Conservation (phyloP, 2,113 vertebrate genomes). For the Arizona elegans region DNA sequence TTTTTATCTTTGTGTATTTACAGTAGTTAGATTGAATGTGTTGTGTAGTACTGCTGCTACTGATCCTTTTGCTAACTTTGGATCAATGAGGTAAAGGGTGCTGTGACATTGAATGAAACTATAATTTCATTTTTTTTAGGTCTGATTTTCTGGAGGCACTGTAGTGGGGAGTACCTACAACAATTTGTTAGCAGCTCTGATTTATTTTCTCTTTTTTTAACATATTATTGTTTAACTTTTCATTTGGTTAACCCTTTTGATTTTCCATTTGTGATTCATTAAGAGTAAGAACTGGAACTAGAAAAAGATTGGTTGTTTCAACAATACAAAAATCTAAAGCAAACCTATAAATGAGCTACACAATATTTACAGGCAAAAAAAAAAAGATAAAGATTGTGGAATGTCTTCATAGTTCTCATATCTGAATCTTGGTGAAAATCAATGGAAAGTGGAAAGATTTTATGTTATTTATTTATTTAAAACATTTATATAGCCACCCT, state of each 20-base stretch:
- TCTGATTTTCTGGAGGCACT: no score
- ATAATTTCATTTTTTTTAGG: no score
- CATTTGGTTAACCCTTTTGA: background rate
- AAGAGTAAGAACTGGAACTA: background rate
- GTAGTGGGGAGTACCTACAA: no score
- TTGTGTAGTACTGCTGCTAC: no score
- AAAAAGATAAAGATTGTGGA: background rate
- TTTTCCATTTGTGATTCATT: background rate
- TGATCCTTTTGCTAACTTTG: no score
- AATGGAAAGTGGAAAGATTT: background rate
- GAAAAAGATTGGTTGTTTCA: background rate
- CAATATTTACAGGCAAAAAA: background rate
- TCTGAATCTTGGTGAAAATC: background rate
- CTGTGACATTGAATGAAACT: no score
- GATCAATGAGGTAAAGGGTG: no score
- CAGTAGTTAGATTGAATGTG: no score
- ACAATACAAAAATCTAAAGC: background rate
- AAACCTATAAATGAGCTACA: background rate
- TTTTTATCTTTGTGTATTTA: no score
- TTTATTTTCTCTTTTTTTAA: background rate
- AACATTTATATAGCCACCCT: no score
- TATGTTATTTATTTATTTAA: no score
- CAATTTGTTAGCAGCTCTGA: background rate
- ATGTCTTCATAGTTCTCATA: background rate
- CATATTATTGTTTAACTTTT: background rate